These are phyloP conservation scores for Ophioninae sp. DNA, from an alignment of 2,888 invertebrate species.

Conservation along the genomic window DNA sequence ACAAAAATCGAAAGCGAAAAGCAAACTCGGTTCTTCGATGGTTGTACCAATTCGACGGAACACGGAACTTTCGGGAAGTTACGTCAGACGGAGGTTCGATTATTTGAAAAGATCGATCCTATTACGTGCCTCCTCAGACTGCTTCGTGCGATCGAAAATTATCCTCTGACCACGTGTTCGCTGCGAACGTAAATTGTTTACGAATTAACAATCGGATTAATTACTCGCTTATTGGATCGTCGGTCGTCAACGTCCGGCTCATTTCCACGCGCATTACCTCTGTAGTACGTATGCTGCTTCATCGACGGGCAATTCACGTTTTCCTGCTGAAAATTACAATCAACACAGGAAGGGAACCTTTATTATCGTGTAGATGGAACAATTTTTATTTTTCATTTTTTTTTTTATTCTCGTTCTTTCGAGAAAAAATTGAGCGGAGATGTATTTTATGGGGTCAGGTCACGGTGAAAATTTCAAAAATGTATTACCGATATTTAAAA, in stretches of 20 bases:
- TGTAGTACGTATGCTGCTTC: conserved; percentile 94
- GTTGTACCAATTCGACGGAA: too few species aligned
- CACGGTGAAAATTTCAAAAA: too few species aligned
- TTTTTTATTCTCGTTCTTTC: too few species aligned
- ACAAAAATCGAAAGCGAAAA: too few species aligned
- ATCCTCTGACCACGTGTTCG: conserved; percentile 79
- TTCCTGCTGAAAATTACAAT: conserved; percentile 47
- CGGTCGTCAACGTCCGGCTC: conserved; percentile 45
- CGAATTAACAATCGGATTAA: conserved; percentile 73
- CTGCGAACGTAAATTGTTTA: conserved; percentile 78
- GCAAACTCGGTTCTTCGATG: too few species aligned
- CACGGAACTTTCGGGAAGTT: too few species aligned
- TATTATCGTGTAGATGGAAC: neutral
- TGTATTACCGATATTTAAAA: too few species aligned
- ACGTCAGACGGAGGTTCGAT: too few species aligned
- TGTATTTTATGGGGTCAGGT: too few species aligned
- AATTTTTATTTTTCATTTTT: neutral
- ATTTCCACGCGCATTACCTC: conserved; percentile 83
- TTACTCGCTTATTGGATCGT: conserved; percentile 65
- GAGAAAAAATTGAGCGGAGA: too few species aligned
- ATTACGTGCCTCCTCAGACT: conserved; percentile 68
- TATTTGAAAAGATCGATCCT: too few species aligned
- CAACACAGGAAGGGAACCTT: neutral
- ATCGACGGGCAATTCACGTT: conserved; percentile 90
- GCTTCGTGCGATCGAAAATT: conserved; percentile 75